Conservation (phyloP, 2,113 vertebrate genomes). For the Macrotis lagotis region DNA sequence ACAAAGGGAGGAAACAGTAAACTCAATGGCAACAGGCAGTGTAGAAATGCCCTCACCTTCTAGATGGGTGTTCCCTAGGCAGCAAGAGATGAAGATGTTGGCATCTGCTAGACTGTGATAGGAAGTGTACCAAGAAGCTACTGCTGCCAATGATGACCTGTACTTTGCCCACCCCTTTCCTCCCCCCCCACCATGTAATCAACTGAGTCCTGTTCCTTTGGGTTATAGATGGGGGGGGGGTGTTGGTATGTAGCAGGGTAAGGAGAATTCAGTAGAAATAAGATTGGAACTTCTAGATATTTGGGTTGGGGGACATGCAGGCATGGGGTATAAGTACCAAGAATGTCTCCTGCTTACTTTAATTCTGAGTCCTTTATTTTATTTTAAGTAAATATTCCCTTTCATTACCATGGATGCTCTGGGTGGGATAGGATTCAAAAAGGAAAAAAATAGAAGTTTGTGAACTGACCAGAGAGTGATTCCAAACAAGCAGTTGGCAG, state of each 20-base stretch:
- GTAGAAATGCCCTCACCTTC: neutral
- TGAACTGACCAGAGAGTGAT: neutral
- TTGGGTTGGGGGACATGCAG: neutral
- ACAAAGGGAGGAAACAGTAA: neutral
- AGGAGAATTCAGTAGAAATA: neutral
- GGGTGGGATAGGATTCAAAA: neutral
- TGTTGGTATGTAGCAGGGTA: too few relatives aligned
- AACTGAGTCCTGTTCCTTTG: neutral
- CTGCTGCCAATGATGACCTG: too few relatives aligned
- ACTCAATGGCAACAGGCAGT: neutral
- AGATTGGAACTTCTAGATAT: neutral
- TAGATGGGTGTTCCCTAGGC: too few relatives aligned
- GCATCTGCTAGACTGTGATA: neutral
- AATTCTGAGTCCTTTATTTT: neutral
- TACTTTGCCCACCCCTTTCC: too few relatives aligned
- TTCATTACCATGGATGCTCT: neutral
- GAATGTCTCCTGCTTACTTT: neutral
- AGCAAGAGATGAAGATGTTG: neutral
- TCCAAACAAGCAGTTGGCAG: neutral
- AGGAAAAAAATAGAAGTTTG: neutral
- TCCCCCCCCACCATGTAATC: too few relatives aligned
- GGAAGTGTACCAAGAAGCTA: too few relatives aligned
- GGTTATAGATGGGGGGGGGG: neutral
- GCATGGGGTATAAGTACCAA: neutral
- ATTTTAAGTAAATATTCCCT: neutral